Evolutionary conservation across 1,140 invertebrate species (phyloP).

Genomic region (Aphelenchoides besseyi): DNA sequence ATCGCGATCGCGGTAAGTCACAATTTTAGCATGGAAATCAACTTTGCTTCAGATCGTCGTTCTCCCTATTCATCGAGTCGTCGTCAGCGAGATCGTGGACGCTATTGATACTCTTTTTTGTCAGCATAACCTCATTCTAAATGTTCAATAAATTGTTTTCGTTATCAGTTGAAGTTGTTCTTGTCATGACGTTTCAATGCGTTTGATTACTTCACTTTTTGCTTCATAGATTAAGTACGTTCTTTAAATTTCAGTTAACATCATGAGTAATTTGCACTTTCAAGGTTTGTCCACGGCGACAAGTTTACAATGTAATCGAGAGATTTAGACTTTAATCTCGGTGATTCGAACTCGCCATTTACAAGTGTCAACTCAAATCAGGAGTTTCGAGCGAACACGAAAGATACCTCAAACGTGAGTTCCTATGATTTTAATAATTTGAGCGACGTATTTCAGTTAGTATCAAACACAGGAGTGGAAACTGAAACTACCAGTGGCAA

Average conservation of each 20-base stretch:
- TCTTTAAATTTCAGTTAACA: neutral
- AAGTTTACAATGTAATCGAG: neutral
- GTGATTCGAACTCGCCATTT: conserved; percentile 24
- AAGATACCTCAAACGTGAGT: conserved; percentile 22
- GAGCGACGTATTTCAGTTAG: conserved; percentile 10
- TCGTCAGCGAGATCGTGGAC: conserved; percentile 34
- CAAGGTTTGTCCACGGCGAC: conserved; percentile 8
- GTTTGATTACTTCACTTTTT: neutral
- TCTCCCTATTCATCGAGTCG: no score
- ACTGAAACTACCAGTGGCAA: conserved; percentile 8
- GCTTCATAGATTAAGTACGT: neutral
- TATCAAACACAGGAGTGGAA: conserved; percentile 9
- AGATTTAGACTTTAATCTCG: conserved; percentile 18
- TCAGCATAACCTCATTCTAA: no score
- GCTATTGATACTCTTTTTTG: no score
- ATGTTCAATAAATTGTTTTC: no score
- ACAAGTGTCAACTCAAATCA: conserved; percentile 18
- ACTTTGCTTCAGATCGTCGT: no score
- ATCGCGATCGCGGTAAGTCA: conserved; percentile 38
- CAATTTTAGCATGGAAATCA: no score
- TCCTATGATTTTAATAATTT: conserved; percentile 9
- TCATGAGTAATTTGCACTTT: conserved; percentile 26
- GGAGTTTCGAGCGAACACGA: conserved; percentile 2
- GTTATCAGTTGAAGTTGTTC: neutral
- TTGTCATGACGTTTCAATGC: neutral